These are phyloP conservation scores for Sebastes steindachneri DNA, from an alignment of 2,797 vertebrate species.

Conservation along the genomic window DNA sequence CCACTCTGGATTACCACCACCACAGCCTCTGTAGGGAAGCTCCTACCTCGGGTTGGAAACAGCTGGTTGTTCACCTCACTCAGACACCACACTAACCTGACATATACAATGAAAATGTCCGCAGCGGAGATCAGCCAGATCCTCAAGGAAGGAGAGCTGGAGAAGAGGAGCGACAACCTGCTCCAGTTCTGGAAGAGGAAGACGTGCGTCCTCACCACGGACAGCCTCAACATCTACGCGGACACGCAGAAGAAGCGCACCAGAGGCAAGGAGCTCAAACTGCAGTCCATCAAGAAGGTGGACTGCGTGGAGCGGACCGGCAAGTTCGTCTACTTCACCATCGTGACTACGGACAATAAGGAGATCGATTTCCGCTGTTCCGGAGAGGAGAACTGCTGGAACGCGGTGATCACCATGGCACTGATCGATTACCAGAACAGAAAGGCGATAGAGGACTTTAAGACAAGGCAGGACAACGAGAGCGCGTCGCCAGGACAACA, in stretches of 20 bases:
- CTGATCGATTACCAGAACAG: conserved; percentile 97
- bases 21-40: conserved; percentile 11
- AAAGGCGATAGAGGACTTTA: conserved; percentile 92
- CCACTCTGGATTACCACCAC: conserved; percentile 61
- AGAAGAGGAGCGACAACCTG: conserved; percentile 96
- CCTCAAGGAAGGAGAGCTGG: conserved; percentile 95
- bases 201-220: conserved; percentile 92
- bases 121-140: conserved; percentile 81
- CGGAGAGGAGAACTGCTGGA: conserved; percentile 92
- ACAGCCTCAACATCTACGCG: conserved; percentile 92
- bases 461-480: conserved; percentile 88
- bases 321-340: conserved; percentile 97
- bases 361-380: conserved; percentile 97
- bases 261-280: conserved; percentile 91
- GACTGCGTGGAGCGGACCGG: conserved; percentile 97
- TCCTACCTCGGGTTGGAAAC: conserved; percentile 25
- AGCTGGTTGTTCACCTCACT: too few relatives aligned
- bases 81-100: too few relatives aligned
- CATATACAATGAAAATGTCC: conserved; percentile 81
- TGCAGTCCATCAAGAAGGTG: conserved; percentile 94
- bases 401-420: conserved; percentile 94
- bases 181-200: conserved; percentile 98
- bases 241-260: conserved; percentile 88
- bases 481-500: conserved; percentile 82
- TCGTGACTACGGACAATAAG: conserved; percentile 94